Base-by-base conservation (phyloP, 53 echinoderm and acorn worm genomes). In the Actinopyga echinites region DNA sequence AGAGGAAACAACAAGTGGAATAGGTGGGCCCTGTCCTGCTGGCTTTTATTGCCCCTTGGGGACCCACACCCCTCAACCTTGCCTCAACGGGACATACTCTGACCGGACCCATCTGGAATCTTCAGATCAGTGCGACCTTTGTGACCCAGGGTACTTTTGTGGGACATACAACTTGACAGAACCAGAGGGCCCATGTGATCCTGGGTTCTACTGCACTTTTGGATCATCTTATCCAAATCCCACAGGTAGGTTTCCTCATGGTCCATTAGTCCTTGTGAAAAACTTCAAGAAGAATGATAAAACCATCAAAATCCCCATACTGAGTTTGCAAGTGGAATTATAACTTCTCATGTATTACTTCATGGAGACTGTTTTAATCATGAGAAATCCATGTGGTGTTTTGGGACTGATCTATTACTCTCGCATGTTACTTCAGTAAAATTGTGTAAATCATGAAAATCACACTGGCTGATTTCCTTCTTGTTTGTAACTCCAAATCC, bases 11-110 rank as follows among this genome's bases (percentile, higher is more conserved):
- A 88, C 90, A 22, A 91, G 90, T 23, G 97, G 97, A 28, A 94
- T 92, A 8, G 97, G 97, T 56, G 97, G 97, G 7, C 97, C 97
- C 0, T 96, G 97, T 66, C 97, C 97, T 1, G 68, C 56, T 21
- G 97, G 97, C 30, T 96, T 92, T 85, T 96, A 66, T 90, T 94
- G 93, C 64, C 90, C 92, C 3, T 57, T 85, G 52, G 86, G 88
- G 67, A 96, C 93, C 77, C 86, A 87, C 49, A 86, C 83, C 26
- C 94, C 97, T 3, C 64, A 74, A 22, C 83, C 94, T 7, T 96
- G 97, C 65, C 85, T 83, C 21, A 90, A 92, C 15, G 97, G 97
- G 42, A 96, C 97, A 65, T 96, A 94, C 90, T 96, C 97, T 0
- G 97, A 92, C 56, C 63, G 57, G 67, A 58, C 80, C 21, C 83